Conservation (phyloP, 2,888 invertebrate species). For the Polymixis lichenea region DNA sequence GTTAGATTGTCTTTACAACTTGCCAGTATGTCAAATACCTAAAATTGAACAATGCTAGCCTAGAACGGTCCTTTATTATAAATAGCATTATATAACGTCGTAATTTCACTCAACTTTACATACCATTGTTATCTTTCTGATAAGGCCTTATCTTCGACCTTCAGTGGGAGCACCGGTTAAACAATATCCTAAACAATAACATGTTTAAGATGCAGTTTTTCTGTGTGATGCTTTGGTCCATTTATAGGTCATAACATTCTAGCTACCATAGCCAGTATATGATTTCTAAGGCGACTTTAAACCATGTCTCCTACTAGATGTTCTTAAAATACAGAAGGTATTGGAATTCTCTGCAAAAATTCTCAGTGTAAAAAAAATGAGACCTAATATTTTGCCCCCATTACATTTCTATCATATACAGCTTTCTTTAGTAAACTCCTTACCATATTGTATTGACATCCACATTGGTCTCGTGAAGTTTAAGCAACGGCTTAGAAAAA, state of each 20-base stretch:
- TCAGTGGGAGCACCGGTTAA: constrained; percentile 26
- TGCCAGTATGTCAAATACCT: background rate
- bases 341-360: background rate
- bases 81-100: constrained; percentile 34
- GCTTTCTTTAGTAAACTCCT: background rate
- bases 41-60: background rate
- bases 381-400: background rate
- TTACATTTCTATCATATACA: background rate
- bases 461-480: background rate
- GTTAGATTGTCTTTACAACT: background rate
- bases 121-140: constrained; percentile 46
- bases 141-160: constrained; percentile 52
- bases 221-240: background rate
- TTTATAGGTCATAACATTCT: background rate
- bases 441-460: too few relatives aligned
- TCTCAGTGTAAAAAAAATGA: background rate
- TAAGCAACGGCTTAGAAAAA: background rate
- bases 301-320: background rate
- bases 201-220: constrained; percentile 7
- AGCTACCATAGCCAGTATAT: background rate
- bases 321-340: too few relatives aligned
- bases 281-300: background rate
- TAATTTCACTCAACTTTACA: constrained; percentile 33
- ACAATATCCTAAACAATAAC: constrained; percentile 48
- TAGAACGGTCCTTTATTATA: constrained; percentile 14